Conservation (phyloP, 2,113 vertebrate species). For the Hystrix brachyura region DNA sequence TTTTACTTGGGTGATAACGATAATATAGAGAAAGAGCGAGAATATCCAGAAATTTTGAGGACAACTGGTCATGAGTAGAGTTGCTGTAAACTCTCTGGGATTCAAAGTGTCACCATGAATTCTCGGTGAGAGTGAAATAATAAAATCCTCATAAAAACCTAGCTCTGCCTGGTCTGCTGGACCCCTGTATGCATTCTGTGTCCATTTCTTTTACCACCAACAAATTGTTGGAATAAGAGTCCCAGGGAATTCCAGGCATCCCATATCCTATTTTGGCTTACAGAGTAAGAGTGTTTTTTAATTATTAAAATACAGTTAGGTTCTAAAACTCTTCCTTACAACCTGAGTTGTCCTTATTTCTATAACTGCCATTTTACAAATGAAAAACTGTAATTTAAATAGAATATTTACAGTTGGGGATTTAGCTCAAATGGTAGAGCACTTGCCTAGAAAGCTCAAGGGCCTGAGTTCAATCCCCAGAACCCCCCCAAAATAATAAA, state of each 20-base stretch:
- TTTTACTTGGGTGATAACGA: not conserved
- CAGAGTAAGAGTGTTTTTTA: not conserved
- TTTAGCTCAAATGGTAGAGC: too few species aligned
- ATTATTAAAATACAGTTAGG: not conserved
- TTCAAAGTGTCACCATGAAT: not conserved
- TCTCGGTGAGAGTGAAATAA: not conserved
- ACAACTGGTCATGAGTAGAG: not conserved
- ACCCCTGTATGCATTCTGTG: fast-evolving
- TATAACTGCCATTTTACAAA: not conserved
- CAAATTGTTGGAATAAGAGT: not conserved
- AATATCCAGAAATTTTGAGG: not conserved
- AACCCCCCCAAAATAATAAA: too few species aligned
- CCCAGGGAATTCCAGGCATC: not conserved
- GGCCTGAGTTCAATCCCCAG: too few species aligned
- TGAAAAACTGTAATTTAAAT: not conserved
- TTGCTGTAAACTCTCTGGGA: not conserved
- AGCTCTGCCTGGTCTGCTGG: not conserved
- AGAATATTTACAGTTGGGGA: too few species aligned
- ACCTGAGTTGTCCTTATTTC: not conserved
- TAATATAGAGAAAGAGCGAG: not conserved
- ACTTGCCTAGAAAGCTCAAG: too few species aligned
- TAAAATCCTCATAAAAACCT: not conserved
- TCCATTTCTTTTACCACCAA: not conserved
- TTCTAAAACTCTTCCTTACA: not conserved
- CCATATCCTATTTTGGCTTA: not conserved